A percentile compares a stretch with the other conserved stretches of the same genome.
Evolutionary conservation across 2,113 vertebrate species (phyloP).

Genomic region (Caretta caretta): DNA sequence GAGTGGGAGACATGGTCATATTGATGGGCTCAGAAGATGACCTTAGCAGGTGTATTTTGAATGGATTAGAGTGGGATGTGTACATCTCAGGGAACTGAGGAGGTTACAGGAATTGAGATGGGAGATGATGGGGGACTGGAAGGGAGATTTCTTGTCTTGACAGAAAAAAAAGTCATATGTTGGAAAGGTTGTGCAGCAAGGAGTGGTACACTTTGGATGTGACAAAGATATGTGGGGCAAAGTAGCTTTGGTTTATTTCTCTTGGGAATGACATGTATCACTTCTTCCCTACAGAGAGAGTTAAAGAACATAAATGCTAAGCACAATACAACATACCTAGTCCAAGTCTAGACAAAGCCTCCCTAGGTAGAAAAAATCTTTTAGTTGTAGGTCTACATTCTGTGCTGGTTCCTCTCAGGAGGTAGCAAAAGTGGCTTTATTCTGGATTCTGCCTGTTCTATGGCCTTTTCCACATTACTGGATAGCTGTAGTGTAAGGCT

Average conservation of each 20-base stretch:
- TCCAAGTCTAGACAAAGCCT: background rate
- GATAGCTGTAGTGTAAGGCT: background rate
- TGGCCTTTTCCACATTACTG: background rate
- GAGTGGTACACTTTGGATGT: background rate
- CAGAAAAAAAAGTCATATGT: background rate
- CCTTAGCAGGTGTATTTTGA: fast-evolving
- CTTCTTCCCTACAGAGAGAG: constrained; percentile 13
- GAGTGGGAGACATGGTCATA: background rate
- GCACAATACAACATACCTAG: background rate
- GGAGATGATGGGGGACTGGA: background rate
- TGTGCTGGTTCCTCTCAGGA: background rate
- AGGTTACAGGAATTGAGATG: background rate
- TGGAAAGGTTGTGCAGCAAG: background rate
- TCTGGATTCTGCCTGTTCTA: background rate
- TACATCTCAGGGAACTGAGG: background rate
- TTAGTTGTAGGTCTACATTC: background rate
- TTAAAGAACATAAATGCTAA: background rate
- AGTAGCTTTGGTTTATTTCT: constrained; percentile 5
- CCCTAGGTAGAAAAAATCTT: background rate
- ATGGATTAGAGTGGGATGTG: background rate
- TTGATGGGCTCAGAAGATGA: background rate
- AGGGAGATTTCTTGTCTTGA: background rate
- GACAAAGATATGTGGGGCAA: fast-evolving
- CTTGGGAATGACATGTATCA: background rate
- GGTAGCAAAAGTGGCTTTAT: background rate